These are phyloP conservation scores for Tetramorium bicarinatum DNA, from an alignment of 2,888 invertebrate genomes.

Conservation along the genomic window DNA sequence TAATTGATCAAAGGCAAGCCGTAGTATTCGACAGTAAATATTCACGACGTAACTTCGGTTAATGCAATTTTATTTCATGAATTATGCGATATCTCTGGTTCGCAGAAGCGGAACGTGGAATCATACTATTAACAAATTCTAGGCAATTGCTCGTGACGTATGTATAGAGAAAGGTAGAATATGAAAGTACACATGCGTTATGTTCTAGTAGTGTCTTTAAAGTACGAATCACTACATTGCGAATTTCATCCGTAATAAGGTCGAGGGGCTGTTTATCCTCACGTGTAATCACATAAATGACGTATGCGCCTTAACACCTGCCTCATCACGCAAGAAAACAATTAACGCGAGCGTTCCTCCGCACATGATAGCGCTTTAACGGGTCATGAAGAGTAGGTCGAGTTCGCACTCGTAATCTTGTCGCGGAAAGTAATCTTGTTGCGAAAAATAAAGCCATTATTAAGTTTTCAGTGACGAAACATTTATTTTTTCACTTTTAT, in stretches of 20 bases:
- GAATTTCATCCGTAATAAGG: slow-evolving; percentile 13
- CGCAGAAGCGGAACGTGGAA: neutral
- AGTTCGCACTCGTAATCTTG: neutral
- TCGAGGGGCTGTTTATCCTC: neutral
- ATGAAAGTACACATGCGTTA: neutral
- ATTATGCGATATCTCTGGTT: neutral
- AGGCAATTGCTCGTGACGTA: neutral
- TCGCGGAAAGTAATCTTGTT: neutral
- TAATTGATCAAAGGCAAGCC: slow-evolving; percentile 32
- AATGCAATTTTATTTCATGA: neutral
- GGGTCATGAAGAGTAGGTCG: slow-evolving; percentile 10
- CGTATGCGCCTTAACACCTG: slow-evolving; percentile 22
- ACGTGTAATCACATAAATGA: slow-evolving; percentile 13
- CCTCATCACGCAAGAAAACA: slow-evolving; percentile 46
- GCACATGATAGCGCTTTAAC: slow-evolving; percentile 23
- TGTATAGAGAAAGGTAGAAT: neutral
- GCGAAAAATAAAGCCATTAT: neutral
- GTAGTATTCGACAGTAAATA: neutral
- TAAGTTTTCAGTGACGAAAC: neutral
- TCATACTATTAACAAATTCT: slow-evolving; percentile 3
- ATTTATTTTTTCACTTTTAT: slow-evolving; percentile 30
- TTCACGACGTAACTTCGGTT: neutral
- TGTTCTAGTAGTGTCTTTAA: neutral
- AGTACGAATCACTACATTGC: neutral
- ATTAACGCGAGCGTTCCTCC: slow-evolving; percentile 43